Evolutionary conservation across 2,888 invertebrate species (phyloP), one percentile per base, ranked within the genome.

Genomic region (Neoscelio sp.): DNA sequence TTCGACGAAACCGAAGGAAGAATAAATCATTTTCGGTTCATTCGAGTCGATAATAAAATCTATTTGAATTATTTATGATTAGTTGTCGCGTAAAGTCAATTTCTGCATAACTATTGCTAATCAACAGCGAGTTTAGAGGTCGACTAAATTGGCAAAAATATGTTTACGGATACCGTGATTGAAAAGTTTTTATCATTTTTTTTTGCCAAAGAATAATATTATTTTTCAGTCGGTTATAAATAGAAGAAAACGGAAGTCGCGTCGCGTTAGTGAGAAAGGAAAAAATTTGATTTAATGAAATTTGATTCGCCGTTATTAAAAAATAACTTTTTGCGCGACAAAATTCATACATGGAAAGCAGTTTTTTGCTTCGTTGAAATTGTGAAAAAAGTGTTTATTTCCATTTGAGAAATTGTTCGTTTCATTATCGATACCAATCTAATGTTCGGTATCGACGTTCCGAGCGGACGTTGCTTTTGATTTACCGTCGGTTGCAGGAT

Each of bases 11-110:
- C 46, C 64, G 58, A 50, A 64, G 46, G 54, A 78, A 65, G 74
- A 68, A 78, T 78, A 78, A 74, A 74, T 74, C 74, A 74, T 74
- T 78, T 70, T 62, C 12, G 62, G 67, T 68, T 74, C 73, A 58
- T 78, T 71, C 65, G 60, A 67, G 71, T 40, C 42, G 64, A 58
- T 67, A 50, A 64, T 71, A 58, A 71, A 71, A 70, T 56, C 48
- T 75, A 26, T 67, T 71, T 71, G 77, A 77, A 77, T 77, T 65
- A 77, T 77, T 64, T 35, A 77, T 77, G 70, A 64, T 77, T 54
- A 64, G 67, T 52, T 20, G 0, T 17, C 60, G 30, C n/a, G 38
- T 8, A 30, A n/a, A 30, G 28, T 15, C n/a, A n/a, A n/a, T n/a
- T n/a, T n/a, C n/a, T n/a, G n/a, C n/a, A n/a, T n/a, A n/a, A n/a